Evolutionary conservation across 2,113 vertebrate genomes (phyloP).

Genomic region (Chinchilla lanigera): DNA sequence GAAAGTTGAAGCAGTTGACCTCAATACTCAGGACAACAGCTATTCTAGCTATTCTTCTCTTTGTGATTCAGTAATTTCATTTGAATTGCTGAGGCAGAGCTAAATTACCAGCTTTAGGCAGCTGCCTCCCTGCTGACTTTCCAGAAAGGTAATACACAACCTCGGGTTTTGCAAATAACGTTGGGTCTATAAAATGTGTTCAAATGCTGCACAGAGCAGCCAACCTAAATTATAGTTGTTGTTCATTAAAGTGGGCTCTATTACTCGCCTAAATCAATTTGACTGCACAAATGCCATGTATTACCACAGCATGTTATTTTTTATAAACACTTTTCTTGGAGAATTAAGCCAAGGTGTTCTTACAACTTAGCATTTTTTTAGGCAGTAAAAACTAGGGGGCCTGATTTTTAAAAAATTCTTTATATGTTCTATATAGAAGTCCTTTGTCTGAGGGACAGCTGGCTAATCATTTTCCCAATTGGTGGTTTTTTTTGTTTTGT

Average conservation of each 20-base stretch:
- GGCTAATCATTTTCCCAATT: no score
- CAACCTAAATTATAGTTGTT: not conserved
- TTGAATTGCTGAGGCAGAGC: not conserved
- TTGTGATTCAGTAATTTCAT: not conserved
- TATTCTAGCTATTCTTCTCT: not conserved
- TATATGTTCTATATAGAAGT: no score
- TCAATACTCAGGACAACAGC: not conserved
- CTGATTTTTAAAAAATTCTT: no score
- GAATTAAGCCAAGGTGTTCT: constrained; percentile 3
- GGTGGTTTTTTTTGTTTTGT: no score
- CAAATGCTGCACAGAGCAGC: not conserved
- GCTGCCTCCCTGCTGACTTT: not conserved
- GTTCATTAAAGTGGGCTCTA: not conserved
- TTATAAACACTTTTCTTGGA: not conserved
- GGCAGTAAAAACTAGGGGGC: not conserved
- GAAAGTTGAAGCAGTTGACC: not conserved
- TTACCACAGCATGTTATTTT: no score
- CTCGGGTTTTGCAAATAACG: not conserved
- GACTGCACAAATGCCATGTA: not conserved
- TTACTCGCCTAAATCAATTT: not conserved
- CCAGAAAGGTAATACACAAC: not conserved
- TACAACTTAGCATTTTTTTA: constrained; percentile 25
- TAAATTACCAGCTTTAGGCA: constrained; percentile 40
- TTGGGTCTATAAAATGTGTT: not conserved
- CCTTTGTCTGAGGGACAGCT: no score